phyloP scores from a whole-genome alignment of 2,113 vertebrate species.

The Zosterops japonicus region DNA sequence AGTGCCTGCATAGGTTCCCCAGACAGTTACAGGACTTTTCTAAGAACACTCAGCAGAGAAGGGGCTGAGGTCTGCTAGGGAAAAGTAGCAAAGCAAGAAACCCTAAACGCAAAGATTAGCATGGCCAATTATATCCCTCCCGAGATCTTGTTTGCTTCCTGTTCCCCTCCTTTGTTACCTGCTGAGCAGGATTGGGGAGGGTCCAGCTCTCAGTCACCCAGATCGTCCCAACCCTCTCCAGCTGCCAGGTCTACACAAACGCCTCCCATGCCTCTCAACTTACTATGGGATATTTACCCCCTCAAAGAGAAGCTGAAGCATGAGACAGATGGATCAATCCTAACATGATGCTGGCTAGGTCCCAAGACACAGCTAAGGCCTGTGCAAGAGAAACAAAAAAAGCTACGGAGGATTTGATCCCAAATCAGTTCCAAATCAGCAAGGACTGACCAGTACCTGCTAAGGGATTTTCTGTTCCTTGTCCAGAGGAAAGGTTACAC shows the following conservation, averaged over 20 bases:
- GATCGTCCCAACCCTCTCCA: not conserved
- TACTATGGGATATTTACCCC: not conserved
- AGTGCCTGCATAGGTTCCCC: not conserved
- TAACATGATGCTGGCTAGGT: not conserved
- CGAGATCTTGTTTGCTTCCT: not conserved
- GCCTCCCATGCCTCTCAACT: not conserved
- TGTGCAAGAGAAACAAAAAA: not conserved
- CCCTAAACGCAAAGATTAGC: conserved; percentile 17
- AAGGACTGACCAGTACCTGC: not conserved
- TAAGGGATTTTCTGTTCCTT: not conserved
- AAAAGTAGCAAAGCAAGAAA: conserved; percentile 59
- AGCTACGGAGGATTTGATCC: not conserved
- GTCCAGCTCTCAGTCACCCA: not conserved
- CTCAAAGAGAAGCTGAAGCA: not conserved
- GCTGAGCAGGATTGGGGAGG: not conserved
- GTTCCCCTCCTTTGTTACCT: conserved; percentile 30
- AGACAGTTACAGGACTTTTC: conserved; percentile 3
- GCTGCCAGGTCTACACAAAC: not conserved
- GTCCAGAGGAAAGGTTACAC: not conserved
- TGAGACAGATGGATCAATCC: not conserved
- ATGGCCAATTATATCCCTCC: conserved; percentile 4
- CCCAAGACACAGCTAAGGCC: not conserved
- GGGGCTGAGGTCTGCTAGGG: not conserved
- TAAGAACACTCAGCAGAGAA: not conserved
- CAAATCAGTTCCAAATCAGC: not conserved